Percentiles rank a stretch among this genome's conserved stretches.
phyloP scores from a whole-genome alignment of 2,888 invertebrate species.

The Zaprionus obscuricornis region DNA sequence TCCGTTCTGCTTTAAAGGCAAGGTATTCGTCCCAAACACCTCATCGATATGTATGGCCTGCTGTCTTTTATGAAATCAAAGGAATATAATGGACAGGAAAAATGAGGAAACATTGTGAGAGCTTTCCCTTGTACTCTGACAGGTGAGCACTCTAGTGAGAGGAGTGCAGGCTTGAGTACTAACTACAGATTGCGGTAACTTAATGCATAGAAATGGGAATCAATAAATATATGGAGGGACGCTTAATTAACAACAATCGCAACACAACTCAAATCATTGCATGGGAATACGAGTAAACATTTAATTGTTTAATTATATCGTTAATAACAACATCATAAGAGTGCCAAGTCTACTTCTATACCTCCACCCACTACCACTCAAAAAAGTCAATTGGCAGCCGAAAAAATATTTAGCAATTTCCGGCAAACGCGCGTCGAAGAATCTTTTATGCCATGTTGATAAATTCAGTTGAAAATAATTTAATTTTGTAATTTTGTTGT shows the following conservation, averaged over 20 bases:
- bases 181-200: too few species aligned
- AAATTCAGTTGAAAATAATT: constrained; percentile 74
- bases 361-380: background rate
- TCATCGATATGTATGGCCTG: constrained; percentile 34
- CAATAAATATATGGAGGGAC: too few species aligned
- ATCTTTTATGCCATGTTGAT: constrained; percentile 59
- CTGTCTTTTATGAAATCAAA: constrained; percentile 61
- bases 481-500: constrained; percentile 68
- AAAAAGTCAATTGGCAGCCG: constrained; percentile 62
- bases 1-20: constrained; percentile 32
- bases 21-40: constrained; percentile 17
- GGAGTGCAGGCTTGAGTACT: too few species aligned
- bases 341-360: constrained; percentile 14
- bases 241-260: too few species aligned
- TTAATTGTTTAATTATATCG: constrained; percentile 71
- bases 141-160: too few species aligned
- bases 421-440: constrained; percentile 38
- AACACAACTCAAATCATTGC: constrained; percentile 9
- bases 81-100: too few species aligned
- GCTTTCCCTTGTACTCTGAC: too few species aligned
- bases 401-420: constrained; percentile 74
- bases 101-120: too few species aligned
- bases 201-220: too few species aligned
- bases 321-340: constrained; percentile 70
- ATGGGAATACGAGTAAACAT: constrained; percentile 20